Percentiles rank a stretch among this genome's conserved stretches.
phyloP scores from a whole-genome alignment of 2,888 invertebrate species.

The Camponotus fellah region DNA sequence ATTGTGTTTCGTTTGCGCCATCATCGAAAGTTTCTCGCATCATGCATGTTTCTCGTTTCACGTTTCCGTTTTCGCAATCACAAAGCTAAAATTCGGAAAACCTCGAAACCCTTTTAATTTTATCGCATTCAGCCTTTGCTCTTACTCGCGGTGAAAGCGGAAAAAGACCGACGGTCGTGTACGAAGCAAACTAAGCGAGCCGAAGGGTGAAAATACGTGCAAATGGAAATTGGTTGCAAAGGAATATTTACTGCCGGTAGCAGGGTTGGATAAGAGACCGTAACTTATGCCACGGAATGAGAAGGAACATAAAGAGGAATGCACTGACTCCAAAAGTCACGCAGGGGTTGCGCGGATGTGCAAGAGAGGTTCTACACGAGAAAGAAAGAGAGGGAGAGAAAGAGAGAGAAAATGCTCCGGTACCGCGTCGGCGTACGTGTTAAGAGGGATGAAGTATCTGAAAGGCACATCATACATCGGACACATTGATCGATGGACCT shows the following conservation, averaged over 20 bases:
- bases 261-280: slow-evolving; percentile 65
- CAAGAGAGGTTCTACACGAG: neutral
- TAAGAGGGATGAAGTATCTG: slow-evolving; percentile 63
- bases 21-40: neutral
- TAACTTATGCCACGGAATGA: slow-evolving; percentile 66
- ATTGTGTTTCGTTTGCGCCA: neutral
- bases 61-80: neutral
- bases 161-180: slow-evolving; percentile 13
- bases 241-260: slow-evolving; percentile 70
- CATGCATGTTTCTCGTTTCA: neutral
- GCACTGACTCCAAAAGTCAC: slow-evolving; percentile 52
- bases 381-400: neutral
- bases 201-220: slow-evolving; percentile 57
- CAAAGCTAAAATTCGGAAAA: slow-evolving; percentile 6
- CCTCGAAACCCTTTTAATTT: slow-evolving; percentile 64
- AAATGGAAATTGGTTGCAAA: slow-evolving; percentile 74
- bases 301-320: slow-evolving; percentile 59
- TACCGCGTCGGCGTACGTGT: slow-evolving; percentile 8
- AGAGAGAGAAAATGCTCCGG: slow-evolving; percentile 11
- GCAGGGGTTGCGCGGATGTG: slow-evolving; percentile 8
- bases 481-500: slow-evolving; percentile 73
- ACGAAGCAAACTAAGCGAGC: slow-evolving; percentile 7
- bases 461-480: slow-evolving; percentile 68
- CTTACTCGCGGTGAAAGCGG: slow-evolving; percentile 1
- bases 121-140: slow-evolving; percentile 12